These are phyloP conservation scores for Orestias chungarensis DNA, from an alignment of 2,797 vertebrate species.

Conservation along the genomic window DNA sequence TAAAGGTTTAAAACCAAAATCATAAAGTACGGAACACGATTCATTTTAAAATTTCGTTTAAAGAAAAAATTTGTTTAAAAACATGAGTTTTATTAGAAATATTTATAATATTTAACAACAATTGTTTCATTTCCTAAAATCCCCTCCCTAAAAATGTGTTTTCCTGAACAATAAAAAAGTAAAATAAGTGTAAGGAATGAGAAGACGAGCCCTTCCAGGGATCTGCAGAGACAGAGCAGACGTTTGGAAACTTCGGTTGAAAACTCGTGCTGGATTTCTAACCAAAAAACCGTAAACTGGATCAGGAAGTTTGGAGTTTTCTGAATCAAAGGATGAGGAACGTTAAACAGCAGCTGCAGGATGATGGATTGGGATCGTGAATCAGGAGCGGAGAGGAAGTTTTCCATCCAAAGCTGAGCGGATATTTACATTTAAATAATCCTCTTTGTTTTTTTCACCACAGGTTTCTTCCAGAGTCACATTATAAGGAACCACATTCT, in stretches of 20 bases:
- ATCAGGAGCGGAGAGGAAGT: neutral
- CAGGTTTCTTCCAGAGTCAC: too few species aligned
- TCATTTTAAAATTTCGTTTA: neutral
- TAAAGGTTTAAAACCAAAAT: neutral
- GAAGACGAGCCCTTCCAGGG: neutral
- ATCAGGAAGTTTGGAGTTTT: too few species aligned
- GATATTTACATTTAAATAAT: neutral
- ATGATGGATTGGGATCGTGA: neutral
- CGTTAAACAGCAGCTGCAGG: neutral
- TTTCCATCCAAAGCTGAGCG: neutral
- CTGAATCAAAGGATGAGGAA: too few species aligned
- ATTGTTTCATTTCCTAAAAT: neutral
- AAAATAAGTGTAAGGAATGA: neutral
- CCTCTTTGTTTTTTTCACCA: too few species aligned
- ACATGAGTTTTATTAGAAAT: constrained; percentile 1
- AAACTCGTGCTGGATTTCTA: neutral
- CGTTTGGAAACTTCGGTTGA: neutral
- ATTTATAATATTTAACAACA: neutral
- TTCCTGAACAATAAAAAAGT: too few species aligned
- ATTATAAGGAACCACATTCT: too few species aligned
- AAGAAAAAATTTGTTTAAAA: neutral
- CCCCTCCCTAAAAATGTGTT: neutral
- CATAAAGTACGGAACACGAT: neutral
- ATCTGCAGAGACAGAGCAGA: neutral
- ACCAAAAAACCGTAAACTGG: too few species aligned